A percentile compares a stretch with the other conserved stretches of the same genome.
Evolutionary conservation across 1,140 invertebrate species (phyloP).

Genomic region (Diorhabda sublineata): DNA sequence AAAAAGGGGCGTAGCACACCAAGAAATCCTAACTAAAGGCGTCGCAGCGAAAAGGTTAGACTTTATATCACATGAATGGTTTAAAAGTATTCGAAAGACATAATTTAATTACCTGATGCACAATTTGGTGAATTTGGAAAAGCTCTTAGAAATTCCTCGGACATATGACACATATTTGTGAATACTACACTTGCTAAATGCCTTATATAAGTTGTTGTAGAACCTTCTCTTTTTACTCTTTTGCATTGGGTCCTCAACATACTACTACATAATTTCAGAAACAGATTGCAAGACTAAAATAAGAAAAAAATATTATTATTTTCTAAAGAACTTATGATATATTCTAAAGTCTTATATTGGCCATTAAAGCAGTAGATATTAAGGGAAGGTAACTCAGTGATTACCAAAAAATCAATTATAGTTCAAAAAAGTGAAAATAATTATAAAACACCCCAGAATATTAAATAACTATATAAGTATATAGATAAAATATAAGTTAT

Average conservation of each 20-base stretch:
- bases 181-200: slow-evolving; percentile 85
- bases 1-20: too few relatives aligned
- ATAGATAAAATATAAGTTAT: too few relatives aligned
- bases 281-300: slow-evolving; percentile 74
- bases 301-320: slow-evolving; percentile 2
- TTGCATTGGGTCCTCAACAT: slow-evolving; percentile 79
- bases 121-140: slow-evolving; percentile 72
- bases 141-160: slow-evolving; percentile 77
- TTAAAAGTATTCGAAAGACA: slow-evolving; percentile 1
- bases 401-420: too few relatives aligned
- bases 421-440: too few relatives aligned
- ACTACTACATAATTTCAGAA: slow-evolving; percentile 78
- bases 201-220: slow-evolving; percentile 78
- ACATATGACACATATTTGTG: slow-evolving; percentile 80
- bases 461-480: too few relatives aligned
- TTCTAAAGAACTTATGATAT: too few relatives aligned
- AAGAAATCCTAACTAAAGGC: too few relatives aligned
- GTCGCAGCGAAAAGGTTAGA: too few relatives aligned
- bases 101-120: slow-evolving; percentile 57
- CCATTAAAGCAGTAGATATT: too few relatives aligned
- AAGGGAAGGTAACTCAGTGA: too few relatives aligned
- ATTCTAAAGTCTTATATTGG: too few relatives aligned
- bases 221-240: slow-evolving; percentile 82
- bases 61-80: not conserved
- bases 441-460: too few relatives aligned